phyloP scores from a whole-genome alignment of 2,113 vertebrate species.

The Hemiscyllium ocellatum region DNA sequence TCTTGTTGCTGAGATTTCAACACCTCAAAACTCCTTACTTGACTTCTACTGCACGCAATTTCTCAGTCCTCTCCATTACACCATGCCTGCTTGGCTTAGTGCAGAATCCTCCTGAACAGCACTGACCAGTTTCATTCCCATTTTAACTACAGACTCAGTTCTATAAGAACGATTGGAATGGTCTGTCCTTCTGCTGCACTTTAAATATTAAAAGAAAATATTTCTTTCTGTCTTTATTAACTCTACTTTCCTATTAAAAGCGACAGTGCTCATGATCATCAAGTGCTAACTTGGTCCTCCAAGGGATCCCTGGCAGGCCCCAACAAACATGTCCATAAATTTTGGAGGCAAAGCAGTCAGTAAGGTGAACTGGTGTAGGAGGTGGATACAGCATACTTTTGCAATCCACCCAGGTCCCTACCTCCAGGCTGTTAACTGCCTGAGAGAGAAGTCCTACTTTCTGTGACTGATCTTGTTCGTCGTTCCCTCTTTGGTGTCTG shows the following conservation, averaged over 20 bases:
- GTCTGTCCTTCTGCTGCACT: background rate
- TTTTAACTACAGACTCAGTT: background rate
- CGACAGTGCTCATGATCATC: background rate
- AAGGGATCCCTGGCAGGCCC: background rate
- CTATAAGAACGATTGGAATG: background rate
- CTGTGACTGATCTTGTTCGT: background rate
- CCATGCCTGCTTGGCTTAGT: background rate
- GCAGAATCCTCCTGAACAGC: background rate
- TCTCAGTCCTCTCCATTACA: background rate
- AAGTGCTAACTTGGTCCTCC: slow-evolving; percentile 22
- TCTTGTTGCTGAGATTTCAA: background rate
- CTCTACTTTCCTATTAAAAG: background rate
- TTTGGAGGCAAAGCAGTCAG: slow-evolving; percentile 6
- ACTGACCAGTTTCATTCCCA: background rate
- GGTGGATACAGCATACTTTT: background rate
- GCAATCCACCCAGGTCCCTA: background rate
- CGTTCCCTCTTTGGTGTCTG: slow-evolving; percentile 17
- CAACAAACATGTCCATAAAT: background rate
- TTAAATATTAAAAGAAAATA: background rate
- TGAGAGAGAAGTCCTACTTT: background rate
- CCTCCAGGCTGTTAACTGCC: background rate
- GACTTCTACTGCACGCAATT: background rate
- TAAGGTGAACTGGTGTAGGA: background rate
- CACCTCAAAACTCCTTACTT: background rate
- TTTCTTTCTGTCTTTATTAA: background rate